Percentiles rank a stretch among this genome's conserved stretches.
Evolutionary conservation across 2,113 vertebrate species (phyloP).

Genomic region (Tragelaphus scriptus): DNA sequence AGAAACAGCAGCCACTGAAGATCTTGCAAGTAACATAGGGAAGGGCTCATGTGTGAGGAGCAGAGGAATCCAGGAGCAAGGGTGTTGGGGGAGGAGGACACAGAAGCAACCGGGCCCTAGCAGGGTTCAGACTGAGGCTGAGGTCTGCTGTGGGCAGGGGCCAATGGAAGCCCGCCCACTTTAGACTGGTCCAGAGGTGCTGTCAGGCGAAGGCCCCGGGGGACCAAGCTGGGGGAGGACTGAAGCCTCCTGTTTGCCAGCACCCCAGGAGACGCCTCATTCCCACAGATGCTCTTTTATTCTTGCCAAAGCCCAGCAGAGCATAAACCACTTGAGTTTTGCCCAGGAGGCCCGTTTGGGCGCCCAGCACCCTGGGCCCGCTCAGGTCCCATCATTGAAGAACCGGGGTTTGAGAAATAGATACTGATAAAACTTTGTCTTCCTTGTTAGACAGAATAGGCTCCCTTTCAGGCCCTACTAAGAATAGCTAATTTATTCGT

Average conservation of each 20-base stretch:
- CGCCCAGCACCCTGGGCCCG: background rate
- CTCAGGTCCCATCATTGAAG: rapidly evolving
- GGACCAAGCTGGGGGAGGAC: background rate
- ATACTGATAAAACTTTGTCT: conserved; percentile 63
- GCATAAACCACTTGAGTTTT: background rate
- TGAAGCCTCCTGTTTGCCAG: background rate
- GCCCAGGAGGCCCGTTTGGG: background rate
- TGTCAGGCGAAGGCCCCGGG: background rate
- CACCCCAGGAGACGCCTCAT: background rate
- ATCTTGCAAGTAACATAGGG: background rate
- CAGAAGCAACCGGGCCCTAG: conserved; percentile 66
- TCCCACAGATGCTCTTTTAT: background rate
- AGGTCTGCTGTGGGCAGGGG: conserved; percentile 51
- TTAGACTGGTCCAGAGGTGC: conserved; percentile 74
- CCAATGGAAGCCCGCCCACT: conserved; percentile 67
- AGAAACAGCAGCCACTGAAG: background rate
- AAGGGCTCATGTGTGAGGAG: background rate
- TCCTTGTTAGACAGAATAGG: background rate
- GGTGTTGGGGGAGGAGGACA: background rate
- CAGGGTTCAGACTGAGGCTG: conserved; percentile 76
- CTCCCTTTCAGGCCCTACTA: conserved; percentile 74
- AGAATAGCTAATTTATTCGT: conserved; percentile 83
- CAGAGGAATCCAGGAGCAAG: background rate
- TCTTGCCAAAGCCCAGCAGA: background rate
- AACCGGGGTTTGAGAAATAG: conserved; percentile 67